Evolutionary conservation across 2,888 invertebrate genomes (phyloP), one percentile per base, ranked within the genome.

Genomic region (Megaustenia siamemsis): DNA sequence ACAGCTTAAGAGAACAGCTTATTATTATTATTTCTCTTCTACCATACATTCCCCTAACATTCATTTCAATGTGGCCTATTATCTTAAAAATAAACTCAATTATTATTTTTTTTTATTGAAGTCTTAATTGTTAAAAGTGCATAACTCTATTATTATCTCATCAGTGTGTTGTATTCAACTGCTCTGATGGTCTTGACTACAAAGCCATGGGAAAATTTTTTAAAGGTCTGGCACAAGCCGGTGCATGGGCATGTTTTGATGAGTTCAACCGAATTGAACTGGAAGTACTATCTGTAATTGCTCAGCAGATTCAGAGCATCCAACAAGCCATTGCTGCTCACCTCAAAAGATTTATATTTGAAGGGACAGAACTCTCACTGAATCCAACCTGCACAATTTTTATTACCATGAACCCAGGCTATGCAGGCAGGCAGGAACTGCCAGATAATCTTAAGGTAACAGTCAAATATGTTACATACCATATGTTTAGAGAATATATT

Each of bases 201-300:
- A 97, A 97, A 93, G 97, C 98, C 0, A 96, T 98, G 93, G 98
- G 98, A 45, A 98, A 98, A 94, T 98, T 99, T 95, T 98, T 99
- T 93, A 98, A 98, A 96, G 98, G 98, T 78, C 94, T 98, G 87
- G 94, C 94, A 21, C 94, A 94, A 89, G 96, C 97, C 21, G 98
- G 98, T 32, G 97, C 98, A 0, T 98, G 98, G 98, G 97, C 97
- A 15, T 98, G 98, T 94, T 98, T 98, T 95, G 98, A 98, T 94
- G 98, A 98, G 95, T 98, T 98, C 95, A 98, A 98, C 95, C 96
- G 98, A 88, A 98, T 98, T 89, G 97, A 98, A 93, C 94, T 98
- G 92, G 98, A 98, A 93, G 98, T 98, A 84, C 94, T 98, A 84
- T 98, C 98, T 3, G 98, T 98, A 86, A 97, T 98, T 49, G 98